Evolutionary conservation across 2,888 invertebrate species (phyloP), one percentile per base, ranked within the genome.

Genomic region (Hydropsyche betteni): DNA sequence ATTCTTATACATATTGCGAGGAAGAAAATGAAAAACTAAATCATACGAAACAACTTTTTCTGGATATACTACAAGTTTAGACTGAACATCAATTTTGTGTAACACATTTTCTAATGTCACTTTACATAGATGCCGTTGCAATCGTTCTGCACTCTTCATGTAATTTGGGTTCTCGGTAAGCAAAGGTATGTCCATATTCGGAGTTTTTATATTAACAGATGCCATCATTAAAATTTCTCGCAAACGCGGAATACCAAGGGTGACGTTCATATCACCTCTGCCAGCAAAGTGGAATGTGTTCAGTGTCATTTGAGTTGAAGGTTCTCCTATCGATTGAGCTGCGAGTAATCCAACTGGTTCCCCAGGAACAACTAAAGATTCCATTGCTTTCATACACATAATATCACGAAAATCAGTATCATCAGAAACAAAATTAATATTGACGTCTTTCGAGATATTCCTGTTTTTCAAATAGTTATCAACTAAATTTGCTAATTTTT

Each of bases 221-320:
- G 98, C 98, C 81, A 93, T 92, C 98, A 99, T 99, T 0, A 99
- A 87, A 81, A 99, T 97, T 89, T 99, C 99, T 81, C 98, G 87
- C 5, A 99, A 88, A 81, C 99, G 91, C 0, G 99, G 99, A 81
- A 99, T 99, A 89, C 99, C 99, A n/a, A 99, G 89, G 0, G 99
- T 99, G 0, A 99, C 99, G 88, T 99, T 99, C 98, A 99, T 99
- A 86, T 99, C 99, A 88, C 99, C 98, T 86, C 98, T 92, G 83
- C 99, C 99, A 81, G 99, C 99, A 84, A 99, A 99, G 84, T 99
- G 99, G 86, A 99, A 99, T 55, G 99, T 99, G 85, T 99, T 99
- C 83, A 99, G 86, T 82, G 99, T 99, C 99, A 99, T 99, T 89
- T 99, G 99, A 76, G 99, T 99, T 1, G 99, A 99, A 0, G 99